phyloP scores from a whole-genome alignment of 2,113 vertebrate species.

The Mesitornis unicolor region DNA sequence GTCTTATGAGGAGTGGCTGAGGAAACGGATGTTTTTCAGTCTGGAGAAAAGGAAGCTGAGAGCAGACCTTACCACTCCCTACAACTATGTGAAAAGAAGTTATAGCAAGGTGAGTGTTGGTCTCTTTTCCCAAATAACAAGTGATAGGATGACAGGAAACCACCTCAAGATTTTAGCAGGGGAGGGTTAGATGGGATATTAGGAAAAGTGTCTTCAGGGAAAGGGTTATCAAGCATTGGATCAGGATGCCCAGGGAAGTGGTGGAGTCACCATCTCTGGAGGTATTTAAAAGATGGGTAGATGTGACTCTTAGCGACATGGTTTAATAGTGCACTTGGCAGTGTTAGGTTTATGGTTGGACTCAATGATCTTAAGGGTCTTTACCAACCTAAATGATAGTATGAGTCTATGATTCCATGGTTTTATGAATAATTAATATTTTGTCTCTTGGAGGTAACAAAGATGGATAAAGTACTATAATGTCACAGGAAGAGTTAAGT shows the following conservation, averaged over 20 bases:
- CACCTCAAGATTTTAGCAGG: background rate
- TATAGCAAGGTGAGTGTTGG: no score
- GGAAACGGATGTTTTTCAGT: no score
- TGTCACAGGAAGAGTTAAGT: background rate
- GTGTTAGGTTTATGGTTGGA: no score
- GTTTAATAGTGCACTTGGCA: background rate
- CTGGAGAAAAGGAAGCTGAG: no score
- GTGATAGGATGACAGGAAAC: background rate
- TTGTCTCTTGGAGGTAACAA: background rate
- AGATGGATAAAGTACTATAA: background rate
- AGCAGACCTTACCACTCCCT: no score
- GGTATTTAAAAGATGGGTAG: fast-evolving
- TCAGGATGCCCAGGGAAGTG: background rate
- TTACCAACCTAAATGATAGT: no score
- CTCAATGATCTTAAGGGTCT: no score
- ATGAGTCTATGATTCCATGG: background rate
- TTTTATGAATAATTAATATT: background rate
- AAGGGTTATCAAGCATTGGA: fast-evolving
- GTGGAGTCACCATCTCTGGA: background rate
- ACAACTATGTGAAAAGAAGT: no score
- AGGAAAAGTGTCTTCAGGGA: background rate
- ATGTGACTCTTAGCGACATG: fast-evolving
- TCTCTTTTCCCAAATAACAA: background rate
- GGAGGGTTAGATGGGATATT: background rate
- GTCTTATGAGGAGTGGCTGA: no score